These are phyloP conservation scores for Etheostoma cragini DNA, from an alignment of 2,113 vertebrate genomes.

Conservation along the genomic window DNA sequence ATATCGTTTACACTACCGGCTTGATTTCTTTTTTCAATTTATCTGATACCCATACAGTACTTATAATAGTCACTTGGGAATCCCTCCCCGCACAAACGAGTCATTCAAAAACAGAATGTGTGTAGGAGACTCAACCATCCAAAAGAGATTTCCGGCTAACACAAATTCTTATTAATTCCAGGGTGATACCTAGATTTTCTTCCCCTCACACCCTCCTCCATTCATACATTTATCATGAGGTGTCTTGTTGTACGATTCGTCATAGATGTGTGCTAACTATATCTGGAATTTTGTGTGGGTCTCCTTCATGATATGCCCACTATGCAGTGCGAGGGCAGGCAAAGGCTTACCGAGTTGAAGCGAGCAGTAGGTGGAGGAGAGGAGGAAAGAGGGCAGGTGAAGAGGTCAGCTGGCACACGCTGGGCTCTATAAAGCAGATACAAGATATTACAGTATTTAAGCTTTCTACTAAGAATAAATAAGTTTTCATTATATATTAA, in stretches of 20 bases:
- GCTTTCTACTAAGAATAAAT: not conserved
- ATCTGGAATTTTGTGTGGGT: conserved; percentile 47
- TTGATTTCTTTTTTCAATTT: conserved; percentile 10
- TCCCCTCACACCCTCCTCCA: conserved; percentile 52
- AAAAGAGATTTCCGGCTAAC: conserved; percentile 69
- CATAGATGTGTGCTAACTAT: conserved; percentile 53
- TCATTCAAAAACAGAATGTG: conserved; percentile 65
- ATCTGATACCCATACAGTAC: conserved; percentile 20
- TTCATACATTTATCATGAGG: conserved; percentile 66
- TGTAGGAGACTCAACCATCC: conserved; percentile 67
- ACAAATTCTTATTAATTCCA: conserved; percentile 38
- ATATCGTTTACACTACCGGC: conserved; percentile 35
- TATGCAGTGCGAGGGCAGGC: conserved; percentile 20
- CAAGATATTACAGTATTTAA: not conserved
- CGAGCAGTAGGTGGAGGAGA: conserved; percentile 12
- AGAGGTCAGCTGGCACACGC: conserved; percentile 26
- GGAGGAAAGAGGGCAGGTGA: conserved; percentile 20
- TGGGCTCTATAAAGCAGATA: not conserved
- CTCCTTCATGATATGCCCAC: conserved; percentile 50
- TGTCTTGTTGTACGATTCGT: conserved; percentile 53
- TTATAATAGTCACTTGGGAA: conserved; percentile 66
- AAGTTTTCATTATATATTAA: not conserved
- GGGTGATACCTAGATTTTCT: conserved; percentile 44
- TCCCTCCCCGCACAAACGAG: conserved; percentile 63
- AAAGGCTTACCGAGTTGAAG: conserved; percentile 9